Percentiles rank a stretch among this genome's conserved stretches.
Evolutionary conservation across 2,797 vertebrate species (phyloP).

Genomic region (Pteropus rufus): DNA sequence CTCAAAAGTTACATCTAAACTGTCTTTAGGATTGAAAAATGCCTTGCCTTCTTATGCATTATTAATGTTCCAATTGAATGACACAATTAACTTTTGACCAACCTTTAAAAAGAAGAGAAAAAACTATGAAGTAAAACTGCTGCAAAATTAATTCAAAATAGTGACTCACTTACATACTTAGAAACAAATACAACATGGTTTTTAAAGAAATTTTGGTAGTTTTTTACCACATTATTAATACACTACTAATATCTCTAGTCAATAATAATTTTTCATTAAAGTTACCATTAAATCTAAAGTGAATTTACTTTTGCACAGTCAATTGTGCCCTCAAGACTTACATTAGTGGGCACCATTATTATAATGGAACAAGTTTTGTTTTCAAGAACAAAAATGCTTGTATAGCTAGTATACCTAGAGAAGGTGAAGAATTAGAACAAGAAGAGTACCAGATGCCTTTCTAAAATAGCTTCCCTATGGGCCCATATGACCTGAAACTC

Average conservation of each 20-base stretch:
- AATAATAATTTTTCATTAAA: neutral
- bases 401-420: neutral
- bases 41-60: slow-evolving; percentile 6
- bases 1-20: slow-evolving; percentile 11
- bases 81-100: slow-evolving; percentile 1
- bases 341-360: neutral
- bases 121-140: neutral
- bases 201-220: neutral
- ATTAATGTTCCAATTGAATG: slow-evolving; percentile 23
- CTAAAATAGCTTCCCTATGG: neutral
- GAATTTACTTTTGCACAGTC: neutral
- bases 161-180: neutral
- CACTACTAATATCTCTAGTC: neutral
- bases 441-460: neutral
- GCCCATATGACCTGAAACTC: neutral
- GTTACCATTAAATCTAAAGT: neutral
- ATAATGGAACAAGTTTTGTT: neutral
- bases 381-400: neutral
- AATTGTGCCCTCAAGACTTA: neutral
- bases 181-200: neutral
- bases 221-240: neutral
- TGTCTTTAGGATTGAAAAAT: neutral
- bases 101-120: neutral
- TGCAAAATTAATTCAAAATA: neutral
- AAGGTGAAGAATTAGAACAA: neutral